Conservation (phyloP, 2,797 vertebrate genomes). For the Phataginus tricuspis region DNA sequence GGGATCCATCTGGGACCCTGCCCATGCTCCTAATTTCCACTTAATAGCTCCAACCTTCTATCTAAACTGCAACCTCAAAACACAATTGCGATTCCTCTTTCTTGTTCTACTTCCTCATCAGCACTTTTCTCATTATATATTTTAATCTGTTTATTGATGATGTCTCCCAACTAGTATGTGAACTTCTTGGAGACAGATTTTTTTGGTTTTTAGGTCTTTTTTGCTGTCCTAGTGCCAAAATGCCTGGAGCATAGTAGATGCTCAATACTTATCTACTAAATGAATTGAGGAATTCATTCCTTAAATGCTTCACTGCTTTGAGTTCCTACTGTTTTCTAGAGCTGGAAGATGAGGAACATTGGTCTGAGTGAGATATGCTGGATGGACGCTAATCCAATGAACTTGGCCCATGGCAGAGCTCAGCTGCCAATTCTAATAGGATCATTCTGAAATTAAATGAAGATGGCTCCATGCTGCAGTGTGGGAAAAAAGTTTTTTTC, state of each 20-base stretch:
- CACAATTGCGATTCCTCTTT: neutral
- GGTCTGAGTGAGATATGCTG: neutral
- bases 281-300: neutral
- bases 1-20: neutral
- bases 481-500: neutral
- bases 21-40: neutral
- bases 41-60: neutral
- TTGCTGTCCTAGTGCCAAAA: neutral
- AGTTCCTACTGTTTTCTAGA: neutral
- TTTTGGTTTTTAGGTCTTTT: neutral
- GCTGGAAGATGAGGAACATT: neutral
- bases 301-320: neutral
- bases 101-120: neutral
- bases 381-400: neutral
- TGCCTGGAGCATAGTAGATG: neutral
- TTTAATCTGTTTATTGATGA: neutral
- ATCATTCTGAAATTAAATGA: neutral
- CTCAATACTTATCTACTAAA: neutral
- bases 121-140: neutral
- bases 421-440: neutral
- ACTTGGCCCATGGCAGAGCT: neutral
- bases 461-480: neutral
- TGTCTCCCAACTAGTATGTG: neutral
- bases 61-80: neutral
- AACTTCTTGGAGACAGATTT: neutral